phyloP scores from a whole-genome alignment of 2,797 vertebrate species.

The Thamnophis elegans region DNA sequence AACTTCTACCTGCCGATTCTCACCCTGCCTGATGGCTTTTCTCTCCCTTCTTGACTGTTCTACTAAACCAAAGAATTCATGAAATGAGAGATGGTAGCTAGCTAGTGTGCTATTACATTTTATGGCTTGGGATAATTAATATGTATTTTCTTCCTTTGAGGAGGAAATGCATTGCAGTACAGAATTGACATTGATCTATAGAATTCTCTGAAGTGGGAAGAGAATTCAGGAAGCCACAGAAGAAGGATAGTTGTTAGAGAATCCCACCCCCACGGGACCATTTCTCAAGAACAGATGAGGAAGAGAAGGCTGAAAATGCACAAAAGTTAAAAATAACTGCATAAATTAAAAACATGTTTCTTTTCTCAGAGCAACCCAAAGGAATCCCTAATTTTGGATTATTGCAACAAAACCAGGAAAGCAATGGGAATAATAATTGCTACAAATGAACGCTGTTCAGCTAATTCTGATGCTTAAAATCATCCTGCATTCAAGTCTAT shows the following conservation, averaged over 20 bases:
- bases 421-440: background rate
- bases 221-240: background rate
- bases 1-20: background rate
- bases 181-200: background rate
- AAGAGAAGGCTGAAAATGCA: background rate
- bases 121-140: slow-evolving; percentile 17
- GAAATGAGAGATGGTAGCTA: background rate
- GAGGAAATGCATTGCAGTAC: slow-evolving; percentile 7
- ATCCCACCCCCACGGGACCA: background rate
- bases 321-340: background rate
- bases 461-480: background rate
- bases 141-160: slow-evolving; percentile 1
- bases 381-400: background rate
- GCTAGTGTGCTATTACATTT: background rate
- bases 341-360: background rate
- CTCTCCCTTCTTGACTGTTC: background rate
- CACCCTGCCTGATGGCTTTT: background rate
- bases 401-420: background rate
- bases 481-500: background rate
- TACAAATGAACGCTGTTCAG: background rate
- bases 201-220: background rate
- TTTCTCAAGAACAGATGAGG: background rate
- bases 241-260: background rate
- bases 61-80: background rate
- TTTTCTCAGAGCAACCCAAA: background rate